Base-by-base conservation (phyloP, 2,113 vertebrate genomes). In the Syngnathus floridae region DNA sequence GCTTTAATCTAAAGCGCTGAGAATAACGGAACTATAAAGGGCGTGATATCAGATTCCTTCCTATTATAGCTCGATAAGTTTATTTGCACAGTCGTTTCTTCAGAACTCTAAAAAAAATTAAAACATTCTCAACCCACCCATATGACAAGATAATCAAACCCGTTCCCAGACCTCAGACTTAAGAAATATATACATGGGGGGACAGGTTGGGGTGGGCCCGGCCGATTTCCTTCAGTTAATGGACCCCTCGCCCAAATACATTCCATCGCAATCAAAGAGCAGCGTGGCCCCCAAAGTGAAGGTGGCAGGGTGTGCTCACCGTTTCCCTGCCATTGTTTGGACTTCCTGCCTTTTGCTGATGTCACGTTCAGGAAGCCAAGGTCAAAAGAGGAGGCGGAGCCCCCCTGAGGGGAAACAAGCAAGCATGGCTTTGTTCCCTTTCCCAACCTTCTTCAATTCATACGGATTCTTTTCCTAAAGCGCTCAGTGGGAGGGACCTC, bases 301-400 rank as follows among this genome's bases (percentile, higher is more conserved):
- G 69, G 74, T 78, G 71, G 41, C 37, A 59, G 69, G 71, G 74
- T 14, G 71, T 81, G 62, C 56, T 73, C 74, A 69, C 69, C 79
- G 72, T 88, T 90, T 81, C 87, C 82, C 69, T 86, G 75, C 84
- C 69, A 90, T 90, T 91, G 88, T 91, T 85, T 83, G 74, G 7
- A n/a, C 77, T 90, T 91, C 88, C 89, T 89, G 83, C 41, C 16
- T 75, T 69, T 51, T 71, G 66, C 62, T 86, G 86, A 89, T 85
- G 87, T 80, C 83, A 89, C 58, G 65, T 62, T 79, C 73, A 51
- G 71, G 74, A 74, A 74, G 69, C 66, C 62, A 70, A 75, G 84
- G 85, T 88, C 77, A 78, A 75, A 82, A 76, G 59, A 26, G 83
- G 75, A 87, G 85, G 67, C 62, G n/a, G 46, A 66, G 19, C 61